Conservation (phyloP, 2,113 vertebrate genomes). For the Callocephalon fimbriatum region DNA sequence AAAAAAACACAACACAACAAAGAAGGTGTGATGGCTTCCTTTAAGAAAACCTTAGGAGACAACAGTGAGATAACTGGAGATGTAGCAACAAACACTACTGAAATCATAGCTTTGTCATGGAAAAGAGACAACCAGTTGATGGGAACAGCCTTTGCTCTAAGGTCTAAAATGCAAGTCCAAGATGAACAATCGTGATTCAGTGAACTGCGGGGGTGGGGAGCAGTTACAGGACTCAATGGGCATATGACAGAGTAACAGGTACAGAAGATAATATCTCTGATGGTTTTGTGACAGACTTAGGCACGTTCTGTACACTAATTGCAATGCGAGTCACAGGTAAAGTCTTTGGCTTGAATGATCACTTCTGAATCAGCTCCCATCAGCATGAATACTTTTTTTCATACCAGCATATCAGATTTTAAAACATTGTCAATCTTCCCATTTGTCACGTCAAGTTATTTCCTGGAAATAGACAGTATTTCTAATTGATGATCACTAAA, state of each 20-base stretch:
- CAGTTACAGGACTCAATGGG: neutral
- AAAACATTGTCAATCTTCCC: neutral
- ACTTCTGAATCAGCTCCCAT: neutral
- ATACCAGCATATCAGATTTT: neutral
- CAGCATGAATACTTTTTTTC: neutral
- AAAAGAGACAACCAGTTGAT: neutral
- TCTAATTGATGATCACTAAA: neutral
- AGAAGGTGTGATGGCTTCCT: neutral
- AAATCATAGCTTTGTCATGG: neutral
- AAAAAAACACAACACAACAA: neutral
- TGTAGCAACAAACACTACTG: neutral
- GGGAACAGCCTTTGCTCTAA: neutral
- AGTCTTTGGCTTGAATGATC: neutral
- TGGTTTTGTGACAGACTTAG: neutral
- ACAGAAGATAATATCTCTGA: neutral
- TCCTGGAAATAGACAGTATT: neutral
- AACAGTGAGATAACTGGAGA: neutral
- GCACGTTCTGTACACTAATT: neutral
- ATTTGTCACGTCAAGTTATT: neutral
- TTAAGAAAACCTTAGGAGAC: neutral
- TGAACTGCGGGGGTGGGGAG: neutral
- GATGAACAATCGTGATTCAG: neutral
- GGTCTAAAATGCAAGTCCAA: neutral
- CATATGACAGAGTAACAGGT: neutral
- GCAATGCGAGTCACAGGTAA: accelerated